These are phyloP conservation scores for Cynopterus sphinx DNA, from an alignment of 2,797 vertebrate genomes.

Conservation along the genomic window DNA sequence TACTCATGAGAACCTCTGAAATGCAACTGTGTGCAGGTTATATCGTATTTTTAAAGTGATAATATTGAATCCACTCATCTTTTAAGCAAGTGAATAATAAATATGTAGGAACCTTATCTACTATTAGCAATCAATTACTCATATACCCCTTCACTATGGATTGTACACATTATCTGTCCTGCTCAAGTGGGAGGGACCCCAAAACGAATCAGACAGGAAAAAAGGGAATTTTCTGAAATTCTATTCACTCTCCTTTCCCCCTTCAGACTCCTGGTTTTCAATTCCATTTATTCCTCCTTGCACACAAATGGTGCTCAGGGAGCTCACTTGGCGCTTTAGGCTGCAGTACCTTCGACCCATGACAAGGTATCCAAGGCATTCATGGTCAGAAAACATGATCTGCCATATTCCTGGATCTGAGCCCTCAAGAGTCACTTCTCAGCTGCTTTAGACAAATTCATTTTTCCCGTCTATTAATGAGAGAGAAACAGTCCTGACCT, in stretches of 20 bases:
- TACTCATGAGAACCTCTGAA: neutral
- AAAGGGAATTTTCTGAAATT: neutral
- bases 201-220: neutral
- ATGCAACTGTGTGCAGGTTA: neutral
- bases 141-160: neutral
- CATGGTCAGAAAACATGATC: neutral
- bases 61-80: neutral
- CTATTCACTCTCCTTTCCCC: neutral
- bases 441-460: conserved; percentile 3
- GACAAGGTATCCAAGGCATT: neutral
- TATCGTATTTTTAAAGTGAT: neutral
- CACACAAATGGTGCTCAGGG: neutral
- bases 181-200: neutral
- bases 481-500: neutral
- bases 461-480: neutral
- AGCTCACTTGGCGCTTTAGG: neutral
- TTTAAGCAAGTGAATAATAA: neutral
- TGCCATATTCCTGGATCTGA: neutral
- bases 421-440: neutral
- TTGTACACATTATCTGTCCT: neutral
- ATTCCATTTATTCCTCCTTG: neutral
- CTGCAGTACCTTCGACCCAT: neutral
- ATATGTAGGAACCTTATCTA: neutral
- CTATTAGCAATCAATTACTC: neutral
- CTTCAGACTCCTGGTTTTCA: neutral